These are phyloP conservation scores for Tragelaphus oryx DNA, from an alignment of 2,797 vertebrate species.

Conservation along the genomic window DNA sequence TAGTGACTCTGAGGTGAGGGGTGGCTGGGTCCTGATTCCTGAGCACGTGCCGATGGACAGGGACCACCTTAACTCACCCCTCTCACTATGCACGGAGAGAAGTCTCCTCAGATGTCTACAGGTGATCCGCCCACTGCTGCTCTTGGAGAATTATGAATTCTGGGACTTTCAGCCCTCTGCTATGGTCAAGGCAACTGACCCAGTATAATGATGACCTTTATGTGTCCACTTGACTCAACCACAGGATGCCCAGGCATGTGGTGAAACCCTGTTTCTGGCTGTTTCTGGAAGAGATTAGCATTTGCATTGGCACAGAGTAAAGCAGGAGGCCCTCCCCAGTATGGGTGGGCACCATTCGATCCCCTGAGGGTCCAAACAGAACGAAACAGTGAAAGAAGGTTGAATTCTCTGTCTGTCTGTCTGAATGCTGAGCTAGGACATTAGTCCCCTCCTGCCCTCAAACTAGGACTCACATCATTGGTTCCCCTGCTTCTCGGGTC, in stretches of 20 bases:
- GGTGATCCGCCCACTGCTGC: not conserved
- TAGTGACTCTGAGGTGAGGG: not conserved
- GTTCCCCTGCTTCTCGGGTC: not conserved
- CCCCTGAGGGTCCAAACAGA: not conserved
- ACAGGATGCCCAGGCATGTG: not conserved
- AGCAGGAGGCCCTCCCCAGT: not conserved
- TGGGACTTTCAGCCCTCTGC: not conserved
- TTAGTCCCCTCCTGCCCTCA: not conserved
- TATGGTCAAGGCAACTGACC: not conserved
- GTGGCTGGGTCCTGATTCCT: not conserved
- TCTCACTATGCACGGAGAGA: not conserved
- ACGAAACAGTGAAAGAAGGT: not conserved
- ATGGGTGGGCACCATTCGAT: not conserved
- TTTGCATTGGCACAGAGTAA: not conserved
- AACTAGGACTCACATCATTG: not conserved
- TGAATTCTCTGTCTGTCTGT: not conserved
- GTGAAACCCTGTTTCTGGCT: not conserved
- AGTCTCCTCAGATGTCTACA: not conserved
- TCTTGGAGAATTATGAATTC: not conserved
- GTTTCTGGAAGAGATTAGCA: not conserved
- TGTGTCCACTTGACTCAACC: not conserved
- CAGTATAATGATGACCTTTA: not conserved
- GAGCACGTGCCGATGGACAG: not conserved
- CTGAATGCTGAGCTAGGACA: not conserved
- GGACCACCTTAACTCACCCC: not conserved